These are phyloP conservation scores for Echeneis naucrates DNA, from an alignment of 2,797 vertebrate species.

Conservation along the genomic window DNA sequence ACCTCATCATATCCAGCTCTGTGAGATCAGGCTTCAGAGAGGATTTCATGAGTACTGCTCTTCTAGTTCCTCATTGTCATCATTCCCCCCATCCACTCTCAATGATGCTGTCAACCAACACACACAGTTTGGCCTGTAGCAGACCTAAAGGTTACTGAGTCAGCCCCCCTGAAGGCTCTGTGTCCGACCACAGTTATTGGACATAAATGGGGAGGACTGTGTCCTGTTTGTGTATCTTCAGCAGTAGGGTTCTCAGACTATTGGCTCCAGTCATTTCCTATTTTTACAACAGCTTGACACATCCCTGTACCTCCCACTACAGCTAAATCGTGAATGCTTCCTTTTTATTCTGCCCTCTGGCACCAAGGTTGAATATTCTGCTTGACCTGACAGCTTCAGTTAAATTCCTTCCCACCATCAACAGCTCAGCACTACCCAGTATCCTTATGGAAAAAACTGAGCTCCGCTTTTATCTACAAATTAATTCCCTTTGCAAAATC, in stretches of 20 bases:
- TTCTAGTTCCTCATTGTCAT: neutral
- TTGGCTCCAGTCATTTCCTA: conserved; percentile 12
- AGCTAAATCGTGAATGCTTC: conserved; percentile 21
- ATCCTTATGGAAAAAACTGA: conserved; percentile 3
- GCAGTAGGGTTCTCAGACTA: conserved; percentile 19
- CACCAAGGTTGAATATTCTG: conserved; percentile 29
- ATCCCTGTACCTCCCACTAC: conserved; percentile 8
- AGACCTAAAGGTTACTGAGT: conserved; percentile 20
- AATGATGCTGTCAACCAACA: conserved; percentile 15
- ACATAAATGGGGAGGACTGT: conserved; percentile 12
- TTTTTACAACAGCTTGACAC: conserved; percentile 39
- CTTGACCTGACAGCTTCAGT: conserved; percentile 45
- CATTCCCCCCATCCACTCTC: conserved; percentile 12
- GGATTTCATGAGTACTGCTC: neutral
- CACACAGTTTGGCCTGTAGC: conserved; percentile 18
- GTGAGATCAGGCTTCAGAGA: neutral
- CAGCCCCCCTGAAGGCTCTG: neutral
- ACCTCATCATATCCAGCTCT: neutral
- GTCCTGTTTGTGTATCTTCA: conserved; percentile 17
- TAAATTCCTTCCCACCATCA: conserved; percentile 11
- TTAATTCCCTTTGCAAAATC: conserved; percentile 25
- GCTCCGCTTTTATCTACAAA: conserved; percentile 27
- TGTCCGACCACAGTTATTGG: conserved; percentile 17
- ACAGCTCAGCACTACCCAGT: conserved; percentile 8
- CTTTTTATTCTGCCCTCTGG: conserved; percentile 50